Base-by-base conservation (phyloP, 2,888 invertebrate genomes). In the Trissolcus brochymenae region DNA sequence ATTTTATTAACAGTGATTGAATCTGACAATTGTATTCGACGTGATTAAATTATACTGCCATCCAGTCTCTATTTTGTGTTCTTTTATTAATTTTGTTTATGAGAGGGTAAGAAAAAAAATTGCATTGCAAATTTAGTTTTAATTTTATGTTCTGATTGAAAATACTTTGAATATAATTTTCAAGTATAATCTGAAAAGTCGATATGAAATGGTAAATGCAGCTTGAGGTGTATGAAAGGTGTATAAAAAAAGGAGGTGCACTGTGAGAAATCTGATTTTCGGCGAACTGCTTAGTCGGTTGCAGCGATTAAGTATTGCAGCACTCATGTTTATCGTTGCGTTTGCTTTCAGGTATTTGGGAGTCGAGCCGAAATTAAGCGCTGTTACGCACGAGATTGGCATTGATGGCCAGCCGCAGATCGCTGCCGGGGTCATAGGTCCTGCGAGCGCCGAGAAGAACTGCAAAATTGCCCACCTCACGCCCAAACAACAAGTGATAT, bases 391-490 rank as follows among this genome's bases (percentile, higher is more conserved):
- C 77, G 84, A 84, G 61, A 81, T 81, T 70, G 81, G 84, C 59
- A 81, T 81, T 70, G 85, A 86, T 62, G 84, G 85, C 71, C 85
- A 83, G 79, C 68, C 82, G 53, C 83, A 84, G 79, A 81, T 84
- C 60, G 88, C 88, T 54, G 85, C 87, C 77, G 88, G 88, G 81
- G 88, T 89, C 81, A 86, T 88, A 81, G 88, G 88, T 35, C 88
- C 88, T 53, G 87, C 87, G 59, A 88, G 87, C 80, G 88, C 88
- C 78, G 89, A 89, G 81, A 86, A 84, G 81, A 86, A 86, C 83
- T 88, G 89, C 83, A 89, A 88, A 80, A 89, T 85, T 81, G 79
- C 84, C 71, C 87, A 88, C 82, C 86, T 89, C 79, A 88, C 88
- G 68, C 80, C 82, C 76, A 89, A 88, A 81, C 88, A 89, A 82